Evolutionary conservation across 2,113 vertebrate genomes (phyloP), one percentile per base, ranked within the genome.

Genomic region (Gymnobelideus leadbeateri): DNA sequence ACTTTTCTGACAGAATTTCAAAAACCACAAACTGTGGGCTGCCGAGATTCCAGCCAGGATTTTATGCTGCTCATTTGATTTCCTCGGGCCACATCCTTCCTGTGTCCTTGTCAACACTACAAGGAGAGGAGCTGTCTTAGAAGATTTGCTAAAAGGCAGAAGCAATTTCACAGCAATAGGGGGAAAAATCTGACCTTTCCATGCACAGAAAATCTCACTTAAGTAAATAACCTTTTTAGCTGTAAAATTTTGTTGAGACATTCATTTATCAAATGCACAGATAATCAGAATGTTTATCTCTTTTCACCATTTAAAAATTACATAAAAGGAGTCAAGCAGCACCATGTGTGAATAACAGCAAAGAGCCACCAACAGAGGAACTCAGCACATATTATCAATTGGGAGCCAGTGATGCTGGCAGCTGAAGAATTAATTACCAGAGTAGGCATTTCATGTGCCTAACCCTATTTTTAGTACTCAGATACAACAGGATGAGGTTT

Each of bases 161-260:
- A 99, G 98, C 98, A 99, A 99, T 99, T 99, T 99, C 98, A 98
- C 98, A 99, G 98, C 97, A 97, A 98, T 98, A 98, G 49, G 46
- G 57, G 92, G 28, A 96, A 97, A 98, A 98, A 99, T 98, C 99
- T 99, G 99, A 99, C 99, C 99, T 99, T 99, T 99, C 98, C 98
- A 98, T 97, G 97, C 97, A 97, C 97, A 97, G 97, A 98, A 98
- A 98, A 99, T 98, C 98, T 98, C 99, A 99, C 99, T 99, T 99
- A 99, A 99, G 98, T 99, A 99, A 99, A 99, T 99, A 99, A 98
- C 98, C 97, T 99, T 98, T 98, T 99, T 98, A 98, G 98, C 98
- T 98, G 98, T 98, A 98, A 99, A 98, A 98, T 98, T 98, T 98
- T 96, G 97, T 98, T 97, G 98, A 98, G 94, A 96, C 98, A 98